phyloP scores from a whole-genome alignment of 1,140 invertebrate genomes.

The Lethrus apterus region DNA sequence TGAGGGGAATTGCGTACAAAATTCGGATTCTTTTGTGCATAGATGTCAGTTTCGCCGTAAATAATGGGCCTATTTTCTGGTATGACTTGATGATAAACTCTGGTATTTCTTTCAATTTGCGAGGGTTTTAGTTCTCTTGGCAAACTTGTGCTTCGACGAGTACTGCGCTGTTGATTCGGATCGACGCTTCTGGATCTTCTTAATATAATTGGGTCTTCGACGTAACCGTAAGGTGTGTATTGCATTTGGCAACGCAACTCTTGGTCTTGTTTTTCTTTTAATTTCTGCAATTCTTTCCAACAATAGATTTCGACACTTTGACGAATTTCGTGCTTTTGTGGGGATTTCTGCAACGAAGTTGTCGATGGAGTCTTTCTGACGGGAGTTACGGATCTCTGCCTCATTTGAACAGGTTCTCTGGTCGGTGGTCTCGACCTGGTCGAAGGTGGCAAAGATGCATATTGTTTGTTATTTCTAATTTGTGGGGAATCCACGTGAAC shows the following conservation, averaged over 20 bases:
- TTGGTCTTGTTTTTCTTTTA: constrained; percentile 49
- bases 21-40: constrained; percentile 11
- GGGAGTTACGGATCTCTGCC: constrained; percentile 1
- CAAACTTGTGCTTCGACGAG: constrained; percentile 35
- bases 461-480: constrained; percentile 6
- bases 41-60: constrained; percentile 15
- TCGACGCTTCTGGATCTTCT: constrained; percentile 32
- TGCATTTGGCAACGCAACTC: constrained; percentile 35
- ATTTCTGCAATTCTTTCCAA: constrained; percentile 52
- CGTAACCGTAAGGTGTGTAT: constrained; percentile 27
- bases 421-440: not conserved
- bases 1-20: constrained; percentile 12
- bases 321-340: constrained; percentile 40
- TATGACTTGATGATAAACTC: constrained; percentile 21
- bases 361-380: constrained; percentile 13
- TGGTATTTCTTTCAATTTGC: not conserved
- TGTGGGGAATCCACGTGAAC: constrained; percentile 19
- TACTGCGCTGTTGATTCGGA: constrained; percentile 19
- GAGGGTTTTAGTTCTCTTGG: constrained; percentile 26
- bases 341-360: constrained; percentile 23
- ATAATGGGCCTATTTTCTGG: constrained; percentile 24
- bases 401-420: not conserved
- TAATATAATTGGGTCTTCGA: constrained; percentile 28
- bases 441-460: not conserved
- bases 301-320: constrained; percentile 52